phyloP scores from a whole-genome alignment of 2,113 vertebrate species.

The Verasper variegatus region DNA sequence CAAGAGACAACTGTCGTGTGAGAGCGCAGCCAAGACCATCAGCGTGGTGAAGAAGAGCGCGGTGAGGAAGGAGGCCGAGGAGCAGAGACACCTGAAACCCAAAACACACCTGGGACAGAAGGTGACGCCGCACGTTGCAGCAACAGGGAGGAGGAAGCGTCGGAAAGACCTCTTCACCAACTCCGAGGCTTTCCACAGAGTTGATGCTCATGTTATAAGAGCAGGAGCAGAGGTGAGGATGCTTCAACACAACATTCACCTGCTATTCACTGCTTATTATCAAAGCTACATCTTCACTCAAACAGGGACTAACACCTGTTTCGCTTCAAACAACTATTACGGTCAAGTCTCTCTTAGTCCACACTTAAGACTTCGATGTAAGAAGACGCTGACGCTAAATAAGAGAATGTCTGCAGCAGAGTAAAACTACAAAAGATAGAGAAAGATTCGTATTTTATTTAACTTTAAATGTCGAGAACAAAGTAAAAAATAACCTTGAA shows the following conservation, averaged over 20 bases:
- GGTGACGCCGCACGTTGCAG: background rate
- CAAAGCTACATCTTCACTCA: too few species aligned
- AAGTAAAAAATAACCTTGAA: too few species aligned
- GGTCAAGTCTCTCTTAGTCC: too few species aligned
- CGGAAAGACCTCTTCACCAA: constrained; percentile 80
- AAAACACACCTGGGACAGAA: constrained; percentile 36
- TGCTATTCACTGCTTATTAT: too few species aligned
- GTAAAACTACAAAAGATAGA: too few species aligned
- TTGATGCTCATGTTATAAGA: constrained; percentile 75
- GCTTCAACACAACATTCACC: background rate
- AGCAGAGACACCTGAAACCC: constrained; percentile 2
- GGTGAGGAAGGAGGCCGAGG: constrained; percentile 64
- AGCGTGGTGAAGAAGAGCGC: constrained; percentile 76
- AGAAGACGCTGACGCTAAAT: too few species aligned
- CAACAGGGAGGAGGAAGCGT: constrained; percentile 60
- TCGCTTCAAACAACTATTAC: too few species aligned
- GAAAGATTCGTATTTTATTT: too few species aligned
- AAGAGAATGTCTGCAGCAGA: too few species aligned
- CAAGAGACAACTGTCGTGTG: constrained; percentile 82
- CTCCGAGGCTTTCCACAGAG: constrained; percentile 64
- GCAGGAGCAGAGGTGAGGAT: constrained; percentile 78
- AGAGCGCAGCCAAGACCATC: constrained; percentile 77
- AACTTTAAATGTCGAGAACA: too few species aligned
- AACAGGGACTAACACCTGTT: too few species aligned
- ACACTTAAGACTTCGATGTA: too few species aligned